Conservation (phyloP, 2,797 vertebrate species). For the Poeciliopsis infans region DNA sequence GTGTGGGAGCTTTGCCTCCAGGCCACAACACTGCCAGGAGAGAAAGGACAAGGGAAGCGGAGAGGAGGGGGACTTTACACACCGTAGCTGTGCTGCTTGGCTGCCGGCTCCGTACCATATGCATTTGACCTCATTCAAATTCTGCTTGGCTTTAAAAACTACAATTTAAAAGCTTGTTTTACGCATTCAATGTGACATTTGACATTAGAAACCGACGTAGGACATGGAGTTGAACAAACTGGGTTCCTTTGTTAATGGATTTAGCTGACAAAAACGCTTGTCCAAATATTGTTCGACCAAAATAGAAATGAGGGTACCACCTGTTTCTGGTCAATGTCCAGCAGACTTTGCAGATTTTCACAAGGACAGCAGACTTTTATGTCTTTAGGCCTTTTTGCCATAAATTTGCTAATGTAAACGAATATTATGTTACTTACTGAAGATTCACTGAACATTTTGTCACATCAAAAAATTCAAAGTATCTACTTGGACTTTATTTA, state of each 20-base stretch:
- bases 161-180: not conserved
- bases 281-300: conserved; percentile 55
- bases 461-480: not conserved
- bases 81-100: conserved; percentile 45
- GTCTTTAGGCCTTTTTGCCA: not conserved
- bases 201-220: not conserved
- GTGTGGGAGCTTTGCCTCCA: conserved; percentile 72
- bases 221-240: conserved; percentile 3
- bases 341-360: conserved; percentile 32
- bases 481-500: not conserved
- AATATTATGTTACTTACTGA: not conserved
- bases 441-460: not conserved
- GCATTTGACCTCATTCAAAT: conserved; percentile 67
- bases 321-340: conserved; percentile 61
- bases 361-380: not conserved
- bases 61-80: conserved; percentile 42
- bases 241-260: conserved; percentile 20
- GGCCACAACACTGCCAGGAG: conserved; percentile 62
- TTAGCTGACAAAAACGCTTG: conserved; percentile 22
- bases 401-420: not conserved
- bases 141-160: conserved; percentile 18
- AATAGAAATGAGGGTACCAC: conserved; percentile 69
- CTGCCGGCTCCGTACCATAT: conserved; percentile 48
- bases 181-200: not conserved
- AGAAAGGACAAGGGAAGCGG: conserved; percentile 26